Evolutionary conservation across 2,888 invertebrate genomes (phyloP).

Genomic region (Mesorhabditis sp.): DNA sequence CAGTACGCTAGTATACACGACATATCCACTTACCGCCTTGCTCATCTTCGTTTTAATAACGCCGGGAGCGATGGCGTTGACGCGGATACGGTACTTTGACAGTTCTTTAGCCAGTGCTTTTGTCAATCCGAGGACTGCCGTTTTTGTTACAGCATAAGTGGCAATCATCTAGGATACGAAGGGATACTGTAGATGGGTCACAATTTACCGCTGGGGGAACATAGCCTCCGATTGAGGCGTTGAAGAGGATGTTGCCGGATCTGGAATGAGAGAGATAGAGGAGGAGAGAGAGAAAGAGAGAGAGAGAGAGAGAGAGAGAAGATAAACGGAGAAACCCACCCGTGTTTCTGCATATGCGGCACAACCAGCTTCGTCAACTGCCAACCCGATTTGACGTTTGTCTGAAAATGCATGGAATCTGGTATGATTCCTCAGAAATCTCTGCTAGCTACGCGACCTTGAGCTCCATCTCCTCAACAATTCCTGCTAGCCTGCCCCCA

Average conservation of each 20-base stretch:
- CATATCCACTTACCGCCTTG: slow-evolving; percentile 52
- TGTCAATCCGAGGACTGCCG: slow-evolving; percentile 80
- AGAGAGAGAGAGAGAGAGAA: too few relatives aligned
- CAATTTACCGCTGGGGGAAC: slow-evolving; percentile 63
- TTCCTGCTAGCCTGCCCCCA: slow-evolving; percentile 52
- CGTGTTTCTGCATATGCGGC: slow-evolving; percentile 74
- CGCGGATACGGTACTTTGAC: slow-evolving; percentile 78
- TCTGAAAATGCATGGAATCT: background rate
- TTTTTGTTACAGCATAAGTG: slow-evolving; percentile 88
- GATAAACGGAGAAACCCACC: slow-evolving; percentile 47
- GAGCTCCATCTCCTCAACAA: too few relatives aligned
- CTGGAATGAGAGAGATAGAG: slow-evolving; percentile 7
- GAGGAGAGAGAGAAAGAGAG: too few relatives aligned
- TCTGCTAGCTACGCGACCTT: too few relatives aligned
- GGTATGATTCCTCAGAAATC: background rate
- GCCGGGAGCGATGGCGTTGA: slow-evolving; percentile 89
- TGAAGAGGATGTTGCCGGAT: slow-evolving; percentile 50
- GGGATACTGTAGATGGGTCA: background rate
- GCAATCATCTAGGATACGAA: slow-evolving; percentile 65
- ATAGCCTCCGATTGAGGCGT: slow-evolving; percentile 50
- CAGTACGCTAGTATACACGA: too few relatives aligned
- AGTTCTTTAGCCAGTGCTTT: slow-evolving; percentile 76
- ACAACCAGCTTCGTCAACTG: slow-evolving; percentile 80
- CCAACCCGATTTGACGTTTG: slow-evolving; percentile 83
- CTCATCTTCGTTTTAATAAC: slow-evolving; percentile 87